These are phyloP conservation scores for Sminthurides aquaticus DNA, from an alignment of 2,888 invertebrate genomes.

Conservation along the genomic window DNA sequence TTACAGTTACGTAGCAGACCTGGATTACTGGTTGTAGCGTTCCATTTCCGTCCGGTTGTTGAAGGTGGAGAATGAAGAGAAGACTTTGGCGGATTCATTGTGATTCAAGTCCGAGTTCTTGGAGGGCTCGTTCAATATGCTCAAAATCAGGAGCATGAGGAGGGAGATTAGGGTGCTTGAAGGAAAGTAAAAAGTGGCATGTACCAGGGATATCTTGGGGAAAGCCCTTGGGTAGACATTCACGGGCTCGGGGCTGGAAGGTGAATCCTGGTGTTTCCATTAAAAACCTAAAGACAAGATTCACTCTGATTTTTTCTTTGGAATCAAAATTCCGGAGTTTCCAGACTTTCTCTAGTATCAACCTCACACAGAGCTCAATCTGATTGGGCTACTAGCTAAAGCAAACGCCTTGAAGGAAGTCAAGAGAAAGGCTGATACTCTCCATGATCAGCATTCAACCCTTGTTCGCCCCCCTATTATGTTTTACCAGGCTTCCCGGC, in stretches of 20 bases:
- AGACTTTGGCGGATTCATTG: slow-evolving; percentile 2
- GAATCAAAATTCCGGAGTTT: not conserved
- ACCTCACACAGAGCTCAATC: no score
- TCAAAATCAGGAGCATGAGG: slow-evolving; percentile 53
- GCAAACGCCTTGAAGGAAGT: no score
- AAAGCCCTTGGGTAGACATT: slow-evolving; percentile 76
- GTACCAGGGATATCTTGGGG: slow-evolving; percentile 69
- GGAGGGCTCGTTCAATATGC: slow-evolving; percentile 61
- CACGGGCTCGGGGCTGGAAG: slow-evolving; percentile 65
- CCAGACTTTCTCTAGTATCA: no score
- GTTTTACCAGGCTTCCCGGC: no score
- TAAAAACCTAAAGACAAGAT: slow-evolving; percentile 57
- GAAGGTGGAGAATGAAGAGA: not conserved
- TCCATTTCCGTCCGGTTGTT: not conserved
- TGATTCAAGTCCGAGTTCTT: slow-evolving; percentile 31
- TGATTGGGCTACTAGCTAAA: no score
- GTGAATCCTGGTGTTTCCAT: slow-evolving; percentile 66
- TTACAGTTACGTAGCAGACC: no score
- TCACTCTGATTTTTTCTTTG: not conserved
- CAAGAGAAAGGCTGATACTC: no score
- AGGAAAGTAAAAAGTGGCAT: slow-evolving; percentile 76
- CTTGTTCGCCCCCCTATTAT: no score
- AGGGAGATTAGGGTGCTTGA: slow-evolving; percentile 63
- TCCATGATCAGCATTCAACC: no score
- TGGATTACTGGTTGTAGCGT: no score